phyloP scores from a whole-genome alignment of 2,113 vertebrate species.

The Donacobius atricapilla region DNA sequence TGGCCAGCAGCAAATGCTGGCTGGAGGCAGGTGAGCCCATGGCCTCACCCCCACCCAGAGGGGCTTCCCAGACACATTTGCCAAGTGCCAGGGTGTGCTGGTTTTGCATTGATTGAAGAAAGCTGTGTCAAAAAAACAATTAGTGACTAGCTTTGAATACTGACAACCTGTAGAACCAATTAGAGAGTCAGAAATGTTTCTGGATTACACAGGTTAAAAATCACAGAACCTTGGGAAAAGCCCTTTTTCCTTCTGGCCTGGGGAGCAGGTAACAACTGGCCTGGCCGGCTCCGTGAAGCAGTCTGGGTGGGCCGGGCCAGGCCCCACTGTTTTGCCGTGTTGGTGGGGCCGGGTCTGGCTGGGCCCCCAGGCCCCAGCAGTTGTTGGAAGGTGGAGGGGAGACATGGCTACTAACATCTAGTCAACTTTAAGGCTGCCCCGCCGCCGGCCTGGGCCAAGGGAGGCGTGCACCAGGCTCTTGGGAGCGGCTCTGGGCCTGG shows the following conservation, averaged over 20 bases:
- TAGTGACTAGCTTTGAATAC: not conserved
- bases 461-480: no score
- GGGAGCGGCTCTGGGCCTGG: not conserved
- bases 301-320: no score
- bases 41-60: not conserved
- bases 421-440: not conserved
- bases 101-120: not conserved
- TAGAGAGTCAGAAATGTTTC: not conserved
- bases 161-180: not conserved
- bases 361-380: no score
- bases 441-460: no score
- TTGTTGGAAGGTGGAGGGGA: not conserved
- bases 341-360: no score
- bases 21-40: accelerated
- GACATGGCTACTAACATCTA: not conserved
- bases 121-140: not conserved
- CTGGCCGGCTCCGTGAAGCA: no score
- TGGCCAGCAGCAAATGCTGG: not conserved
- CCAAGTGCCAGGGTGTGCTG: not conserved
- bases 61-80: accelerated
- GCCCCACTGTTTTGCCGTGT: not conserved
- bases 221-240: not conserved
- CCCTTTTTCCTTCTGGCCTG: not conserved
- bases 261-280: not conserved
- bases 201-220: not conserved